Evolutionary conservation across 1,140 invertebrate species (phyloP).

Genomic region (Leptinotarsa defecta): DNA sequence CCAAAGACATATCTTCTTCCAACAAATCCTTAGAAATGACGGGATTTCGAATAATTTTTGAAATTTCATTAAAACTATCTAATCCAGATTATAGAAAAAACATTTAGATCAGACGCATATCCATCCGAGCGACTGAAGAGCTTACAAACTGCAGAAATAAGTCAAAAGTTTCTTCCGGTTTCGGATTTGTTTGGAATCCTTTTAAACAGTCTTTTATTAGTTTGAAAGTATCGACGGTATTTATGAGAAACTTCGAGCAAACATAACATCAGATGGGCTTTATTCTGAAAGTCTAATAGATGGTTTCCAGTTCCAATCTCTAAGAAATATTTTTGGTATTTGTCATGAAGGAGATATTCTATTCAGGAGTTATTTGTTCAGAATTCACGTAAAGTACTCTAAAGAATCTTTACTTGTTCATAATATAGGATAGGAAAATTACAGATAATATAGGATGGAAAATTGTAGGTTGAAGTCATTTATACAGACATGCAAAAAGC

Average conservation of each 20-base stretch:
- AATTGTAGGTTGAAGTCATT: too few species aligned
- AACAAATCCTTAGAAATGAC: too few species aligned
- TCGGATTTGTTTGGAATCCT: background rate
- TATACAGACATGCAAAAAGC: too few species aligned
- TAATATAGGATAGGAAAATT: too few species aligned
- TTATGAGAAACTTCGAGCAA: background rate
- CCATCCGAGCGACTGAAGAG: background rate
- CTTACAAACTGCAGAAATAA: background rate
- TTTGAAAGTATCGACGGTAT: slow-evolving; percentile 1
- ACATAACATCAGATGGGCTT: background rate
- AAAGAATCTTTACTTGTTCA: too few species aligned
- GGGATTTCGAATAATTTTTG: too few species aligned
- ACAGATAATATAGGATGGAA: too few species aligned
- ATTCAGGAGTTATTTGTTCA: too few species aligned
- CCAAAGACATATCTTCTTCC: too few species aligned
- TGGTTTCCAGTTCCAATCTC: background rate
- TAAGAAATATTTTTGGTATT: background rate
- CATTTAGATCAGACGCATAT: background rate
- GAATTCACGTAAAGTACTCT: too few species aligned
- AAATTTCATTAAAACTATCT: too few species aligned
- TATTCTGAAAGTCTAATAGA: background rate
- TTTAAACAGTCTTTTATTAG: slow-evolving; percentile 6
- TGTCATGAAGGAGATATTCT: background rate
- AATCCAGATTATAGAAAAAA: background rate
- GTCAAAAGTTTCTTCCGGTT: background rate